Conservation (phyloP, 64 coral and sea anemone genomes). For the Stichodactyla mertensii region DNA sequence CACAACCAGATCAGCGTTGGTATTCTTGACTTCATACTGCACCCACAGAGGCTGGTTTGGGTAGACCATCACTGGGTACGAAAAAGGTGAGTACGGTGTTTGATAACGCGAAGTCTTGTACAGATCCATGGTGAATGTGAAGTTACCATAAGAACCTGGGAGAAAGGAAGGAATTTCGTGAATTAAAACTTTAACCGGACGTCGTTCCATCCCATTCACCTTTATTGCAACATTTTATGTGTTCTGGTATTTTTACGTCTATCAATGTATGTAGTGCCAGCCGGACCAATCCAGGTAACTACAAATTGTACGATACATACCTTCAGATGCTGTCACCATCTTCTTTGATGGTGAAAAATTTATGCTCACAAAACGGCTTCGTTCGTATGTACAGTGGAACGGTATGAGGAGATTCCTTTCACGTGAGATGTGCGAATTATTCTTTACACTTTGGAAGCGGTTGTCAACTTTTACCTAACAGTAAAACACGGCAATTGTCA, state of each 20-base stretch:
- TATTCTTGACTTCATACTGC: constrained; percentile 49
- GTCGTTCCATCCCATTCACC: too few species aligned
- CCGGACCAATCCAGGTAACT: too few species aligned
- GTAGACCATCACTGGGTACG: constrained; percentile 46
- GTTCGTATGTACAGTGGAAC: not conserved
- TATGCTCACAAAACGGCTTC: not conserved
- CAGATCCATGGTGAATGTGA: constrained; percentile 49
- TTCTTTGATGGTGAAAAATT: not conserved
- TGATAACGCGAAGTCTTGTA: constrained; percentile 36
- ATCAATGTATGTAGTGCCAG: too few species aligned
- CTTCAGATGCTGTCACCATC: not conserved
- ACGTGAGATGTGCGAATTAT: not conserved
- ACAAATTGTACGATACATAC: not conserved
- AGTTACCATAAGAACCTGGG: constrained; percentile 54
- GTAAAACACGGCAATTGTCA: too few species aligned
- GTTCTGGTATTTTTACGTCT: too few species aligned
- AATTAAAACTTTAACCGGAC: too few species aligned
- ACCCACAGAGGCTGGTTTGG: constrained; percentile 41
- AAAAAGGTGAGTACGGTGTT: constrained; percentile 11
- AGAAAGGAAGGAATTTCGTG: not conserved
- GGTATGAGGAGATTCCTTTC: not conserved
- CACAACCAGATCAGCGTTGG: constrained; percentile 34
- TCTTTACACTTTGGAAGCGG: not conserved
- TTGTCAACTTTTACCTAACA: not conserved
- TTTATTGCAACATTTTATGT: too few species aligned